A percentile compares a stretch with the other conserved stretches of the same genome.
Evolutionary conservation across 2,797 vertebrate genomes (phyloP).

Genomic region (Ctenopoma multispine): DNA sequence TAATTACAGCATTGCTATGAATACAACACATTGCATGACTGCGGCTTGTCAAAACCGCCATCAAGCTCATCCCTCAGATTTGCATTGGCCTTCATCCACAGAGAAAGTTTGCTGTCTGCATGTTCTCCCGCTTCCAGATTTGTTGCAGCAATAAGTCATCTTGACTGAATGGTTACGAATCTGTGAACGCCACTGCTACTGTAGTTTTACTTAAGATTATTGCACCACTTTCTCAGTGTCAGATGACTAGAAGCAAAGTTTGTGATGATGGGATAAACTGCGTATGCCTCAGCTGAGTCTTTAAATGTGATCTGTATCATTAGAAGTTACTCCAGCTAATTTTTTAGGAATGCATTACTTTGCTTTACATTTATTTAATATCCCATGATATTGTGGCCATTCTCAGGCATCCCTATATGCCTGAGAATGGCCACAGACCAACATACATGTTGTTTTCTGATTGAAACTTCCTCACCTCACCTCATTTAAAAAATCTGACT

Average conservation of each 20-base stretch:
- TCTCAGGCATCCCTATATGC: no score
- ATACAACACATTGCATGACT: slow-evolving; percentile 17
- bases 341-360: neutral
- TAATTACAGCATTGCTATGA: slow-evolving; percentile 4
- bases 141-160: slow-evolving; percentile 32
- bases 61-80: slow-evolving; percentile 14
- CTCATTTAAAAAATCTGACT: neutral
- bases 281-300: neutral
- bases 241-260: slow-evolving; percentile 7
- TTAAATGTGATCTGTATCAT: no score
- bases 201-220: slow-evolving; percentile 9
- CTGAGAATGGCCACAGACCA: neutral
- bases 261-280: neutral
- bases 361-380: neutral
- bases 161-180: slow-evolving; percentile 39
- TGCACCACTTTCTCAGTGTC: slow-evolving; percentile 24
- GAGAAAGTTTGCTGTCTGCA: slow-evolving; percentile 28
- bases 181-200: slow-evolving; percentile 23
- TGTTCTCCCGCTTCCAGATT: slow-evolving; percentile 46
- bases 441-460: neutral
- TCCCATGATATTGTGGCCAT: no score
- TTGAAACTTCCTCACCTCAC: no score
- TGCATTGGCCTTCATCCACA: slow-evolving; percentile 19
- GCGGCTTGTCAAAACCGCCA: slow-evolving; percentile 27
- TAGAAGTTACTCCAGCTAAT: no score